These are phyloP conservation scores for Natrix natrix DNA, from an alignment of 2,797 vertebrate species.

Conservation along the genomic window DNA sequence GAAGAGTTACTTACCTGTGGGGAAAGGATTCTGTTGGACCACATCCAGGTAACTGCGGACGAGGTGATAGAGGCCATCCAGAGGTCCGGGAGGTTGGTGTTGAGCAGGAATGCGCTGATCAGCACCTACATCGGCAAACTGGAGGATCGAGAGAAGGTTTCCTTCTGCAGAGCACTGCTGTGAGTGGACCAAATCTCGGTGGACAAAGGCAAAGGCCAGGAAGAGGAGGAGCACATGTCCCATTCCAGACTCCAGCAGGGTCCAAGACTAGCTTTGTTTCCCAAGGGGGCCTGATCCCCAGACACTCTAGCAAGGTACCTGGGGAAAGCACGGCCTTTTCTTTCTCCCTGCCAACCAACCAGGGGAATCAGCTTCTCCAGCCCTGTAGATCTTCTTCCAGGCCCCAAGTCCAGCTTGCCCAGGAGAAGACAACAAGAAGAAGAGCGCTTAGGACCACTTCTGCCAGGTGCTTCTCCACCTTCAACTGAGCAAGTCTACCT, in stretches of 20 bases:
- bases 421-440: background rate
- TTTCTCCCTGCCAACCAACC: background rate
- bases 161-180: conserved; percentile 44
- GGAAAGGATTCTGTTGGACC: conserved; percentile 76
- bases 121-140: conserved; percentile 58
- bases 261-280: background rate
- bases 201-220: conserved; percentile 48
- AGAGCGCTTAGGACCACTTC: conserved; percentile 48
- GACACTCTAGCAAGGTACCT: background rate
- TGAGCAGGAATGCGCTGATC: conserved; percentile 57
- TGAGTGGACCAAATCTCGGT: background rate
- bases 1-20: conserved; percentile 67
- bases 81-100: conserved; percentile 48
- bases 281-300: background rate
- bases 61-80: conserved; percentile 68
- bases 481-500: background rate
- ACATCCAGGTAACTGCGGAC: conserved; percentile 67
- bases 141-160: conserved; percentile 14
- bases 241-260: background rate
- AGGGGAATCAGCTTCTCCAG: background rate
- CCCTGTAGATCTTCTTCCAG: background rate
- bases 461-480: background rate
- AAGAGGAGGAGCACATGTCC: conserved; percentile 24
- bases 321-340: background rate
- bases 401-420: background rate